A percentile compares a stretch with the other conserved stretches of the same genome.
Conservation (phyloP, 2,113 vertebrate genomes). For the Stictonetta naevosa region DNA sequence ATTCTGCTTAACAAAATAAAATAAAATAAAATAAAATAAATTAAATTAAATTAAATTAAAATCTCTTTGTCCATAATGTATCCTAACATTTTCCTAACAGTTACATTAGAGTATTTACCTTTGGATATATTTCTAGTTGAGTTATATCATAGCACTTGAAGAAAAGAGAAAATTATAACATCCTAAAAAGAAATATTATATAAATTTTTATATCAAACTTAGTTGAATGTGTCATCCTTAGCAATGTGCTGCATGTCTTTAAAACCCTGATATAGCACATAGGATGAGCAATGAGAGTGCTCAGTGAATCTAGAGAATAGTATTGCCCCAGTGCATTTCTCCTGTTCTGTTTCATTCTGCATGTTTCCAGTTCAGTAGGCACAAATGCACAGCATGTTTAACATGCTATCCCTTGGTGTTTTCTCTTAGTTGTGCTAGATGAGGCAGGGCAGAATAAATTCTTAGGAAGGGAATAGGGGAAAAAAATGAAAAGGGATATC, state of each 20-base stretch:
- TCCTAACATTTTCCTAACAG: background rate
- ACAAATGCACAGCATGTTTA: background rate
- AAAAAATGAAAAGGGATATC: background rate
- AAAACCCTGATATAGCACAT: background rate
- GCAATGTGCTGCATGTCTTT: background rate
- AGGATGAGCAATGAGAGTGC: background rate
- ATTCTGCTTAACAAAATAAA: background rate
- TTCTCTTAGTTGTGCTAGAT: background rate
- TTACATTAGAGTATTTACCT: background rate
- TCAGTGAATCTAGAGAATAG: background rate
- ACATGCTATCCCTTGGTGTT: background rate
- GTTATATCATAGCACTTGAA: background rate
- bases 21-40: too few species aligned
- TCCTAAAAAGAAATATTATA: background rate
- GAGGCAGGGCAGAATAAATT: background rate
- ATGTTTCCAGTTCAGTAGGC: background rate
- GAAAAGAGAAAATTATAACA: background rate
- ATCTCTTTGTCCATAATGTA: background rate
- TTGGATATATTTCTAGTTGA: background rate
- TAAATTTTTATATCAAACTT: background rate
- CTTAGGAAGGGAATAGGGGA: background rate
- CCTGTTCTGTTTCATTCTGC: background rate
- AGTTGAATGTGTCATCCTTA: background rate
- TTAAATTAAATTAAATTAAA: too few species aligned
- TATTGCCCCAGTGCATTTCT: background rate